phyloP scores from a whole-genome alignment of 2,888 invertebrate genomes.

The Phalangium opilio region DNA sequence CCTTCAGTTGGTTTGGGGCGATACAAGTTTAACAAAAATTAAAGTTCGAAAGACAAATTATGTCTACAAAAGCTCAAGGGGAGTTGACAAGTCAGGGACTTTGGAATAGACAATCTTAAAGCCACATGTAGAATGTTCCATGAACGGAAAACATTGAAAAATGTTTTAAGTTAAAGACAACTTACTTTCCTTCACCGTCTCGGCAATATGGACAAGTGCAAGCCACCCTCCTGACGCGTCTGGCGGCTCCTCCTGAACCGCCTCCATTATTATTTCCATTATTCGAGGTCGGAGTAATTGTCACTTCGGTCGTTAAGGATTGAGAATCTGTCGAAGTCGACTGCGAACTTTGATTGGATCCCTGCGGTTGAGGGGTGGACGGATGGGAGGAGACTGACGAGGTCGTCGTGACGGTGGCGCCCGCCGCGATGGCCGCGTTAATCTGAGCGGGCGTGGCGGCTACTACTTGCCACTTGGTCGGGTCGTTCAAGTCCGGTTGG shows the following conservation, averaged over 20 bases:
- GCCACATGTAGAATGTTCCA: too few species aligned
- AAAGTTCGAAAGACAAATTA: too few species aligned
- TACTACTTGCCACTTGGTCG: slow-evolving; percentile 60
- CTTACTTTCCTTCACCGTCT: slow-evolving; percentile 64
- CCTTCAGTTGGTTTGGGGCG: neutral
- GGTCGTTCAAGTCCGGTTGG: slow-evolving; percentile 66
- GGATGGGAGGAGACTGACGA: slow-evolving; percentile 29
- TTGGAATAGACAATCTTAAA: too few species aligned
- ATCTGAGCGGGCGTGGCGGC: slow-evolving; percentile 28
- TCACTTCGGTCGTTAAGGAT: neutral
- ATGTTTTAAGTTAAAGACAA: too few species aligned
- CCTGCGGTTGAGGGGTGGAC: slow-evolving; percentile 16
- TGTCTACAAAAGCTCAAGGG: too few species aligned
- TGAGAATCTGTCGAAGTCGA: slow-evolving; percentile 4
- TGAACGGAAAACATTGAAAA: too few species aligned
- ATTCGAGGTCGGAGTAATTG: neutral
- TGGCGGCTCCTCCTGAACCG: neutral
- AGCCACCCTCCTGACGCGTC: slow-evolving; percentile 54
- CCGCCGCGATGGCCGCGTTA: slow-evolving; percentile 25
- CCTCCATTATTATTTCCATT: slow-evolving; percentile 1
- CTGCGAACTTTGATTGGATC: slow-evolving; percentile 8
- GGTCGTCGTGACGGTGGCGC: slow-evolving; percentile 28
- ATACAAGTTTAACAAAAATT: too few species aligned
- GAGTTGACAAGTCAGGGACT: too few species aligned
- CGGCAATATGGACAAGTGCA: slow-evolving; percentile 99